A percentile compares a stretch with the other conserved stretches of the same genome.
Conservation (phyloP, 2,113 vertebrate species). For the Marmota monax region DNA sequence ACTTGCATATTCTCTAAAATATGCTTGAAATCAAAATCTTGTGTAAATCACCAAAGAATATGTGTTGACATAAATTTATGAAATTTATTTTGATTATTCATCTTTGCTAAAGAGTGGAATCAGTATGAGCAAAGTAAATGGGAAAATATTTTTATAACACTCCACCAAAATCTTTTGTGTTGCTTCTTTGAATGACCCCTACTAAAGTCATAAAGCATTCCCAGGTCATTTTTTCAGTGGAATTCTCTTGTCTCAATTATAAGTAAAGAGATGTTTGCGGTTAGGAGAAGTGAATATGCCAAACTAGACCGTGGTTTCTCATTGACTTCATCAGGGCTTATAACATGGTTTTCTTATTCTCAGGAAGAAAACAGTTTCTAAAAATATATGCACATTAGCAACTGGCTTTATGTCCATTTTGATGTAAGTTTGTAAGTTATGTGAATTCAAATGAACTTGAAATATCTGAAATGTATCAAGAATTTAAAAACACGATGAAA, state of each 20-base stretch:
- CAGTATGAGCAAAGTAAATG: not conserved
- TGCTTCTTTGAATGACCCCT: not conserved
- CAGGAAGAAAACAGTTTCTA: not conserved
- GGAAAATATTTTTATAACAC: slow-evolving; percentile 25
- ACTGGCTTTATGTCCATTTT: slow-evolving; percentile 14
- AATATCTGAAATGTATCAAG: not conserved
- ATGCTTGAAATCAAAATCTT: slow-evolving; percentile 4
- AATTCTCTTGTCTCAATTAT: slow-evolving; percentile 20
- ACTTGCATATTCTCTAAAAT: slow-evolving; percentile 1
- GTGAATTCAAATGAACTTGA: not conserved
- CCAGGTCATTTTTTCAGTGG: not conserved
- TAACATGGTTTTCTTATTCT: slow-evolving; percentile 25
- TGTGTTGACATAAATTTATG: not conserved
- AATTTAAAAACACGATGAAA: not conserved
- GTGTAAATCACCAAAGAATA: not conserved
- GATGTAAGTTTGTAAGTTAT: slow-evolving; percentile 4
- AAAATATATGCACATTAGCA: not conserved
- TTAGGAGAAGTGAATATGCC: not conserved
- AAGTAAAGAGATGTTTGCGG: not conserved
- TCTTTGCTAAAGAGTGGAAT: not conserved
- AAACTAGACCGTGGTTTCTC: slow-evolving; percentile 1
- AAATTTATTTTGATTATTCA: not conserved
- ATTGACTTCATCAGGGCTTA: slow-evolving; percentile 24
- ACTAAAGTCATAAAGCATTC: not conserved
- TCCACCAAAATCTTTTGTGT: not conserved